Conservation (phyloP, 2,888 invertebrate species). For the Calameuta filiformis region DNA sequence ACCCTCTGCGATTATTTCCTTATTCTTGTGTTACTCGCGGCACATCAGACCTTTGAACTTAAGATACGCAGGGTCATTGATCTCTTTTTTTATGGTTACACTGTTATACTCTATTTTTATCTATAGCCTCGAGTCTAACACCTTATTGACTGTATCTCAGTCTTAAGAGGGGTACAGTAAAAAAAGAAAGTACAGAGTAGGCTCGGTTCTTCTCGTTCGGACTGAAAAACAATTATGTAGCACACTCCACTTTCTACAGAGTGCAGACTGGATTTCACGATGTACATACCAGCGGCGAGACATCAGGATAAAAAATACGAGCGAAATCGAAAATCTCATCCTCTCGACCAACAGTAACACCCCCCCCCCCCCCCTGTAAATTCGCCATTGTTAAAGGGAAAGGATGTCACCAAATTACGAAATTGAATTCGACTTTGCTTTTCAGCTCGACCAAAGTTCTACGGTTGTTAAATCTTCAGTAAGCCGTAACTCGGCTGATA, state of each 20-base stretch:
- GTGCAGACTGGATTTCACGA: slow-evolving; percentile 4
- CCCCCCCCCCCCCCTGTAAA: too few relatives aligned
- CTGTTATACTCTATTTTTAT: background rate
- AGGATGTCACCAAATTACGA: background rate
- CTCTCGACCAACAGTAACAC: background rate
- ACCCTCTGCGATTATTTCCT: background rate
- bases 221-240: background rate
- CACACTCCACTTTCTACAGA: slow-evolving; percentile 5
- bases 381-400: background rate
- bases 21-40: background rate
- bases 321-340: background rate
- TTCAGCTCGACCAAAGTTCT: background rate
- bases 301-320: background rate
- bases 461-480: background rate
- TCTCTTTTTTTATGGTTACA: background rate
- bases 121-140: background rate
- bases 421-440: background rate
- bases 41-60: background rate
- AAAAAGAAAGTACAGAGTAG: background rate
- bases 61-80: background rate
- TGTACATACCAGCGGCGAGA: background rate
- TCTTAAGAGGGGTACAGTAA: background rate
- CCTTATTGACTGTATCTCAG: background rate
- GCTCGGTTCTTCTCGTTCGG: background rate
- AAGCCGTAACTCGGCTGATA: background rate